Evolutionary conservation across 2,888 invertebrate genomes (phyloP).

Genomic region (Sicus ferrugineus): DNA sequence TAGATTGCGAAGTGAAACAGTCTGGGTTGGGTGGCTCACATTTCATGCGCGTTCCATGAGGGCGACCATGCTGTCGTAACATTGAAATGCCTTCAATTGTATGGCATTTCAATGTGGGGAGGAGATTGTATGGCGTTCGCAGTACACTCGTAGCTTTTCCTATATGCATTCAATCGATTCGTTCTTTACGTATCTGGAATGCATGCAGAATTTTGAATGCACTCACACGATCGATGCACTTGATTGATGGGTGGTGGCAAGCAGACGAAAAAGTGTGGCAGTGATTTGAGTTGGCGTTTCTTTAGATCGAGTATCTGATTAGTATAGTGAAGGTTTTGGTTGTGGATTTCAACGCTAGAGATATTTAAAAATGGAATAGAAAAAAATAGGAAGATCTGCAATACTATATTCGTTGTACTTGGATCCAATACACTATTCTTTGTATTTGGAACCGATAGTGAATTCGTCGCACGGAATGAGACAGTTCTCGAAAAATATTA

Average conservation of each 20-base stretch:
- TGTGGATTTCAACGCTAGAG: no score
- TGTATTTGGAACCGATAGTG: no score
- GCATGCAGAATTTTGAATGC: constrained; percentile 1
- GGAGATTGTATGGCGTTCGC: not conserved
- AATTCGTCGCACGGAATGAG: no score
- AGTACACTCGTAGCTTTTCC: not conserved
- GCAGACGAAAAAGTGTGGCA: not conserved
- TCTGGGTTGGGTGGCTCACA: not conserved
- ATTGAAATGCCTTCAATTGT: constrained; percentile 6
- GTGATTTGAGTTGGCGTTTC: no score
- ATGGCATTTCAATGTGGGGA: not conserved
- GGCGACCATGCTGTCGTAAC: not conserved
- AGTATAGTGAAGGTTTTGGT: no score
- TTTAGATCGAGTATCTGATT: no score
- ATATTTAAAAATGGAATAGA: no score
- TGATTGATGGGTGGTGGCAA: not conserved
- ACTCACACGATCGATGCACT: not conserved
- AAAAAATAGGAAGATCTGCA: no score
- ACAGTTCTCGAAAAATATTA: no score
- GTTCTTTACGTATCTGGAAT: not conserved
- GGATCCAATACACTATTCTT: no score
- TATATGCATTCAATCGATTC: not conserved
- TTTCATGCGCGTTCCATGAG: not conserved
- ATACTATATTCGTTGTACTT: no score
- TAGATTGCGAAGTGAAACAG: not conserved